These are phyloP conservation scores for Gracilinanus agilis DNA, from an alignment of 2,113 vertebrate species.

Conservation along the genomic window DNA sequence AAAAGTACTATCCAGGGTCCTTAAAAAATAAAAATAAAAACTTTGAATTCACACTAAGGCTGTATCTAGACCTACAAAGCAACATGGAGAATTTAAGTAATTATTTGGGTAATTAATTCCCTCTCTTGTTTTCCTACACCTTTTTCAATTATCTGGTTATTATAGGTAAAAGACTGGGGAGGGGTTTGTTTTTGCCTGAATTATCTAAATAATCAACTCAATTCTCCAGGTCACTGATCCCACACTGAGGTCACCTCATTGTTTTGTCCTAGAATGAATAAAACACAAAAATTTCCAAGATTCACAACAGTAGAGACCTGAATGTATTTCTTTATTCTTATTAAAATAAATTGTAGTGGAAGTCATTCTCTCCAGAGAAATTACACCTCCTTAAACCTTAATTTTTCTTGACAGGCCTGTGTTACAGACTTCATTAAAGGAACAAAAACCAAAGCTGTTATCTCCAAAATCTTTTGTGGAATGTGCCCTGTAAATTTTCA, in stretches of 20 bases:
- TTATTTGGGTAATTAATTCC: conserved; percentile 5
- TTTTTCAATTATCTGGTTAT: neutral
- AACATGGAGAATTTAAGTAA: conserved; percentile 20
- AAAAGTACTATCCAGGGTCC: conserved; percentile 7
- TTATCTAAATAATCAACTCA: conserved; percentile 11
- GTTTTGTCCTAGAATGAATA: conserved; percentile 36
- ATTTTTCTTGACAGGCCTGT: conserved; percentile 66
- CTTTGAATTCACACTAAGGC: neutral
- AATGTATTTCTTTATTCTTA: conserved; percentile 52
- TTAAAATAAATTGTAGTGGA: conserved; percentile 61
- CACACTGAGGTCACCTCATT: neutral
- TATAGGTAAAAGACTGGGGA: conserved; percentile 6
- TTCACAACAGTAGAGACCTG: conserved; percentile 43
- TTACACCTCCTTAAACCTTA: conserved; percentile 59
- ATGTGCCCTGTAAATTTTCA: conserved; percentile 19
- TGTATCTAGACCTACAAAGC: neutral
- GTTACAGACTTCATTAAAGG: conserved; percentile 65
- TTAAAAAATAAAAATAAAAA: neutral
- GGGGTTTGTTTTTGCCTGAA: conserved; percentile 45
- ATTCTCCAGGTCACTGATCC: neutral
- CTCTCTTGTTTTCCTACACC: neutral
- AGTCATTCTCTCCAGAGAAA: conserved; percentile 57
- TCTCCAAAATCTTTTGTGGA: conserved; percentile 25
- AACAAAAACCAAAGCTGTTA: conserved; percentile 68
- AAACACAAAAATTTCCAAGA: conserved; percentile 50